Conservation (phyloP, 2,113 vertebrate species). For the Lampris megalopsis region DNA sequence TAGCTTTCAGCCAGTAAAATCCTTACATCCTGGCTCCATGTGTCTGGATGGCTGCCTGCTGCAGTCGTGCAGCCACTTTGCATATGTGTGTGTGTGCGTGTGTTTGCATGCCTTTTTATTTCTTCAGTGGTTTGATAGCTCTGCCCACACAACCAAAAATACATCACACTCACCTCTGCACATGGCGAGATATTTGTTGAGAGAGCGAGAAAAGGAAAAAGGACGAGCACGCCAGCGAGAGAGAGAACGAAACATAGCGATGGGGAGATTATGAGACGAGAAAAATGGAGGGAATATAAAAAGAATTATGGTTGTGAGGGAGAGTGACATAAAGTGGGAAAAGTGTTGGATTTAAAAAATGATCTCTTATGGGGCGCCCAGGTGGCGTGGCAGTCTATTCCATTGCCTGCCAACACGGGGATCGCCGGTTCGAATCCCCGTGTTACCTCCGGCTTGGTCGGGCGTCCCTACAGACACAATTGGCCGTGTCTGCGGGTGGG, state of each 20-base stretch:
- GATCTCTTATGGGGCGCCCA: too few relatives aligned
- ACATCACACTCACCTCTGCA: constrained; percentile 5
- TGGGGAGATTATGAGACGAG: background rate
- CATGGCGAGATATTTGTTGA: background rate
- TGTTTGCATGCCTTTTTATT: background rate
- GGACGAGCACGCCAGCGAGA: background rate
- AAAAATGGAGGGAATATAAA: background rate
- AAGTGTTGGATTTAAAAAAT: too few relatives aligned
- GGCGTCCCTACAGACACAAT: too few relatives aligned
- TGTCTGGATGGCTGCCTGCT: constrained; percentile 1
- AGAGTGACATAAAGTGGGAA: background rate
- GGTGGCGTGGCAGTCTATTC: too few relatives aligned
- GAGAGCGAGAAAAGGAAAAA: background rate
- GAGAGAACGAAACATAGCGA: background rate
- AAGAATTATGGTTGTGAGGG: background rate
- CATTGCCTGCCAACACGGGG: too few relatives aligned
- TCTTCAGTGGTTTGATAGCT: constrained; percentile 16
- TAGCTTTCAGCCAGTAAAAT: background rate
- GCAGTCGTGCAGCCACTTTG: background rate
- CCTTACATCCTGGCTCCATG: constrained; percentile 8
- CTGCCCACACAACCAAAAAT: constrained; percentile 15
- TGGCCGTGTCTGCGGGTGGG: too few relatives aligned
- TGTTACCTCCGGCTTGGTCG: too few relatives aligned
- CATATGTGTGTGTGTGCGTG: background rate
- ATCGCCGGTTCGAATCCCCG: too few relatives aligned